A percentile compares a stretch with the other conserved stretches of the same genome.
Conservation (phyloP, 2,113 vertebrate genomes). For the Agelaius tricolor region DNA sequence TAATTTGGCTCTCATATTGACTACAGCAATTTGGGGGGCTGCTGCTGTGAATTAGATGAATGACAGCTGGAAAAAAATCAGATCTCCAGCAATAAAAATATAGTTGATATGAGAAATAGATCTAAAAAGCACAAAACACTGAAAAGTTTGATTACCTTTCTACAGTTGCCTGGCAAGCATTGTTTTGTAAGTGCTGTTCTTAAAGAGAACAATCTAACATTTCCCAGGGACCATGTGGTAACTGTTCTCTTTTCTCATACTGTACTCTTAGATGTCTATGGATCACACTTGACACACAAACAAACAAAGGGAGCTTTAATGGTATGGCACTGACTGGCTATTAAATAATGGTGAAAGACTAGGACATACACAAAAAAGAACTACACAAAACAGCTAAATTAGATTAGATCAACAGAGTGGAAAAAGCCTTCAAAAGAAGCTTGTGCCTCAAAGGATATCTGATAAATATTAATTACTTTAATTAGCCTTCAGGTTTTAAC, state of each 20-base stretch:
- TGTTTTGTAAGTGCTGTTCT: background rate
- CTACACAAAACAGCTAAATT: background rate
- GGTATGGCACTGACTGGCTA: background rate
- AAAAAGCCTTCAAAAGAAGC: background rate
- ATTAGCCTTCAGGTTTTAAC: background rate
- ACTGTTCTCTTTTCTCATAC: background rate
- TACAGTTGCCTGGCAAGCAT: background rate
- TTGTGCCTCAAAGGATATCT: background rate
- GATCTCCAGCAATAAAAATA: background rate
- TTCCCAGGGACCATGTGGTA: background rate
- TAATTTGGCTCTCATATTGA: background rate
- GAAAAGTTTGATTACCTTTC: constrained; percentile 9
- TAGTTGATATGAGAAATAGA: background rate
- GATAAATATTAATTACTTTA: background rate
- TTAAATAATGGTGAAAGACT: background rate
- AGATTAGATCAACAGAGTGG: background rate
- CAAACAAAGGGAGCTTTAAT: background rate
- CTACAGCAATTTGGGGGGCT: background rate
- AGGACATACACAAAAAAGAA: background rate
- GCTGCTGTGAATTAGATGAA: constrained; percentile 30
- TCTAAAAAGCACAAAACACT: background rate
- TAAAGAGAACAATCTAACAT: background rate
- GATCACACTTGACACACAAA: background rate
- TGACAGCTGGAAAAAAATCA: constrained; percentile 17
- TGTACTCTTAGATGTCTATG: background rate